A percentile compares a stretch with the other conserved stretches of the same genome.
Evolutionary conservation across 30 jellyfish, hydroid and myxozoan species (phyloP).

Genomic region (Aurelia coerulea): DNA sequence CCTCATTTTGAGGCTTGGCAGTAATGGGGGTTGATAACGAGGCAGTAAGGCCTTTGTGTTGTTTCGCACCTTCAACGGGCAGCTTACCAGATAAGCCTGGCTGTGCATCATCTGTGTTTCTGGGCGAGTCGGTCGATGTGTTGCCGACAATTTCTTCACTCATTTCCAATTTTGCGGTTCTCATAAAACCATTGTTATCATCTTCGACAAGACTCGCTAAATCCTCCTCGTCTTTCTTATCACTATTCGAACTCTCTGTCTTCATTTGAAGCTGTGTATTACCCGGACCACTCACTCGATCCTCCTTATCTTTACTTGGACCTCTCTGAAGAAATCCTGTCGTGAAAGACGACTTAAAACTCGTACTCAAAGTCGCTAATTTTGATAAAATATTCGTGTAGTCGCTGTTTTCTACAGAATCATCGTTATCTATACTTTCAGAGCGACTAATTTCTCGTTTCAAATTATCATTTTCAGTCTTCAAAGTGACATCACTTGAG

Average conservation of each 20-base stretch:
- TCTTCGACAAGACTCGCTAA: slow-evolving; percentile 32
- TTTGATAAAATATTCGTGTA: slow-evolving; percentile 41
- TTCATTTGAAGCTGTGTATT: too few relatives aligned
- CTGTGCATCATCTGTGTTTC: too few relatives aligned
- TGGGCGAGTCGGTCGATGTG: background rate
- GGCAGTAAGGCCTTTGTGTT: too few relatives aligned
- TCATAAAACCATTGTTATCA: slow-evolving; percentile 43
- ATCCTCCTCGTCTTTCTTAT: slow-evolving; percentile 2
- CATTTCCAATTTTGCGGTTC: slow-evolving; percentile 47
- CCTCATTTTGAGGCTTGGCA: background rate
- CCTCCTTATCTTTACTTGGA: background rate
- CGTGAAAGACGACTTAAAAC: slow-evolving; percentile 61
- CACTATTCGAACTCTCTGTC: too few relatives aligned
- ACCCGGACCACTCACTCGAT: too few relatives aligned
- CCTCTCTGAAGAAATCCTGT: slow-evolving; percentile 40
- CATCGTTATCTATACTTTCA: slow-evolving; percentile 6
- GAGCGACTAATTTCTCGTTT: background rate
- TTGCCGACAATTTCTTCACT: background rate
- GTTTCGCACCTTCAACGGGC: too few relatives aligned
- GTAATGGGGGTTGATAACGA: too few relatives aligned
- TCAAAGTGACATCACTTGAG: too few relatives aligned
- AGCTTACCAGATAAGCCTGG: too few relatives aligned
- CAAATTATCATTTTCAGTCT: too few relatives aligned
- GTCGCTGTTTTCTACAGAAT: slow-evolving; percentile 25
- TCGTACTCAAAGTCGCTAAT: slow-evolving; percentile 59